Percentiles rank a stretch among this genome's conserved stretches.
These are phyloP conservation scores for Noturus placidus DNA, from an alignment of 2,113 vertebrate genomes.

Conservation along the genomic window DNA sequence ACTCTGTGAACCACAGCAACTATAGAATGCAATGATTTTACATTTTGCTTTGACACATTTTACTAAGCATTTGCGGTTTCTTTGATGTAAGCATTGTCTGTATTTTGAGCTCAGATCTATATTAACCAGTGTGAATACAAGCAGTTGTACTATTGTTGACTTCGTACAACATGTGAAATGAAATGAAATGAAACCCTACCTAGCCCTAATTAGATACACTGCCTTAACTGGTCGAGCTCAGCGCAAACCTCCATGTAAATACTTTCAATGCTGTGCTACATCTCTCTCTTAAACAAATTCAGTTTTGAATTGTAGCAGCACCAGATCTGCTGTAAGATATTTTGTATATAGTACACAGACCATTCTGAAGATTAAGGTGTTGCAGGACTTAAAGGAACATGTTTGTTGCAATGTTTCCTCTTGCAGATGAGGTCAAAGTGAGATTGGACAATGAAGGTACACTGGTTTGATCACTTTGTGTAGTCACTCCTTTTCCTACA, in stretches of 20 bases:
- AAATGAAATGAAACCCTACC: background rate
- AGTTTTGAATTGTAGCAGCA: background rate
- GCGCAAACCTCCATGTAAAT: background rate
- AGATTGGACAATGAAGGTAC: slow-evolving; percentile 80
- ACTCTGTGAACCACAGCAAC: background rate
- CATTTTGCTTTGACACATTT: background rate
- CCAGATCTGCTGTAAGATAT: background rate
- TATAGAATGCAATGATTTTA: background rate
- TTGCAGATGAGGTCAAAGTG: slow-evolving; percentile 76
- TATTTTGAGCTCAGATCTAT: background rate
- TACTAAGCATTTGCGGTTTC: background rate
- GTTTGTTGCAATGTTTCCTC: slow-evolving; percentile 68
- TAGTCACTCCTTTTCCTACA: slow-evolving; percentile 38
- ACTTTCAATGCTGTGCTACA: background rate
- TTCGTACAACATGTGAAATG: background rate
- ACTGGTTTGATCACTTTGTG: slow-evolving; percentile 41
- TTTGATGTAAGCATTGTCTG: background rate
- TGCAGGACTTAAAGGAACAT: slow-evolving; percentile 56
- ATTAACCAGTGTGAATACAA: background rate
- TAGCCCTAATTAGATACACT: background rate
- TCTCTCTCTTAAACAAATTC: background rate
- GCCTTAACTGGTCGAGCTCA: background rate
- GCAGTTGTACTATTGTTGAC: background rate
- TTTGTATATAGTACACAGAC: background rate
- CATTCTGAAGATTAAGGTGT: slow-evolving; percentile 5